Percentiles rank a stretch among this genome's conserved stretches.
phyloP scores from a whole-genome alignment of 2,797 vertebrate genomes.

The Acipenser ruthenus region DNA sequence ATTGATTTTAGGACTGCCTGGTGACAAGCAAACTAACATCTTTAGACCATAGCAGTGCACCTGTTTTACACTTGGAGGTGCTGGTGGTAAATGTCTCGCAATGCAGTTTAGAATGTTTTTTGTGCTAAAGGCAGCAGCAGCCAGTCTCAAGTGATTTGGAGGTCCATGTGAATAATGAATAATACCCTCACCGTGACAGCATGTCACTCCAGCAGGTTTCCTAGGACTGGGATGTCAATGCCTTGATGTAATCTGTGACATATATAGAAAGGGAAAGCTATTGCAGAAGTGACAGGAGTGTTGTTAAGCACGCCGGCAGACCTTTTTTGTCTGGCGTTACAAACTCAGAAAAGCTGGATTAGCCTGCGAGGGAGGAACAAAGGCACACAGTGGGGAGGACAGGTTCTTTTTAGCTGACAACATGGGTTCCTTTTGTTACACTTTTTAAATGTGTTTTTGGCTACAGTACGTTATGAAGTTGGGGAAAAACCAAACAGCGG shows the following conservation, averaged over 20 bases:
- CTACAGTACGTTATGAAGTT: no score
- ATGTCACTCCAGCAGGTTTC: background rate
- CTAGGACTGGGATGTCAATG: background rate
- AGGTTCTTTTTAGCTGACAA: no score
- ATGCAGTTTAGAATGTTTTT: no score
- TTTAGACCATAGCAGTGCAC: no score
- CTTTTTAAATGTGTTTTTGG: no score
- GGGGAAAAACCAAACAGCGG: no score
- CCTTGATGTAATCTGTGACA: background rate
- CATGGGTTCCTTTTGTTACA: no score
- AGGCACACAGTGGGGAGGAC: background rate
- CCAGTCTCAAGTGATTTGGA: background rate
- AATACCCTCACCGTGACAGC: background rate
- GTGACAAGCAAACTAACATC: no score
- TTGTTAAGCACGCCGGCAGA: background rate
- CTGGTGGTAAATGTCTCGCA: no score
- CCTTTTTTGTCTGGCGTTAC: background rate
- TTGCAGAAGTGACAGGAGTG: background rate
- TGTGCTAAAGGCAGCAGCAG: background rate
- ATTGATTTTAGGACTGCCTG: no score
- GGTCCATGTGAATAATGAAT: background rate
- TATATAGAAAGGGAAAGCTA: background rate
- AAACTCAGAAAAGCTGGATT: background rate
- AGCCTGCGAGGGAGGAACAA: background rate
- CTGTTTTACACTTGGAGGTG: no score